A percentile compares a stretch with the other conserved stretches of the same genome.
Conservation (phyloP, 2,797 vertebrate species). For the Bradypus variegatus region DNA sequence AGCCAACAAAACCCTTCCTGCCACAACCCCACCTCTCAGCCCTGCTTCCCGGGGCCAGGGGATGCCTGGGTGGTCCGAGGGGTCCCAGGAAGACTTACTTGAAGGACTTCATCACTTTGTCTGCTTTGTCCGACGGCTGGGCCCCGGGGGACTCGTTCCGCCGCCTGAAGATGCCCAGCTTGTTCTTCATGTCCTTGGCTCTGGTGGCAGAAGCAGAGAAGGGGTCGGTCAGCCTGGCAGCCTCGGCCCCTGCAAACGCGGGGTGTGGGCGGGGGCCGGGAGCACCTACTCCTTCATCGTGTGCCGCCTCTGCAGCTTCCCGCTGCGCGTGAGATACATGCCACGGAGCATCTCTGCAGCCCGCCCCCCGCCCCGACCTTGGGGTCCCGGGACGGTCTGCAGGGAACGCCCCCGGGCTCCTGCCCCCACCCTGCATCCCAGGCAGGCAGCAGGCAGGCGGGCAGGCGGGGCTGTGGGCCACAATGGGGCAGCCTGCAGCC, state of each 20-base stretch:
- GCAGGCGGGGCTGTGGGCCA: not conserved
- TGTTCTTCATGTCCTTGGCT: constrained; percentile 99
- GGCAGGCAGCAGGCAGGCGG: not conserved
- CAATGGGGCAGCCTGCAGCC: not conserved
- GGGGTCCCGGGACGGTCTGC: not conserved
- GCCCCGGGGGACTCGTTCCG: constrained; percentile 90
- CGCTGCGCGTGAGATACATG: constrained; percentile 75
- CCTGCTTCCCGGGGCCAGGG: not conserved
- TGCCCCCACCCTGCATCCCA: not conserved
- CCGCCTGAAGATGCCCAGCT: constrained; percentile 90
- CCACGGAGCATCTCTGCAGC: constrained; percentile 75
- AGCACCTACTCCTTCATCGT: constrained; percentile 78
- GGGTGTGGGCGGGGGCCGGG: not conserved
- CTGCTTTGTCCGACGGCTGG: constrained; percentile 82
- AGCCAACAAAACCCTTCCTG: not conserved
- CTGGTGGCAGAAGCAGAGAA: constrained; percentile 71
- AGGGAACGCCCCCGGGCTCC: not conserved
- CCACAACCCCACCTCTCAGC: not conserved
- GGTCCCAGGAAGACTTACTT: constrained; percentile 80
- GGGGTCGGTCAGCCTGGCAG: not conserved
- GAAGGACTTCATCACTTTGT: constrained; percentile 92
- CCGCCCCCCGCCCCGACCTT: constrained; percentile 21
- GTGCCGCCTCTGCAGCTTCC: constrained; percentile 75
- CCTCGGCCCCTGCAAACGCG: not conserved
- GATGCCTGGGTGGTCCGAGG: not conserved